A percentile compares a stretch with the other conserved stretches of the same genome.
phyloP scores from a whole-genome alignment of 2,888 invertebrate species.

The Thymelicus sylvestris region DNA sequence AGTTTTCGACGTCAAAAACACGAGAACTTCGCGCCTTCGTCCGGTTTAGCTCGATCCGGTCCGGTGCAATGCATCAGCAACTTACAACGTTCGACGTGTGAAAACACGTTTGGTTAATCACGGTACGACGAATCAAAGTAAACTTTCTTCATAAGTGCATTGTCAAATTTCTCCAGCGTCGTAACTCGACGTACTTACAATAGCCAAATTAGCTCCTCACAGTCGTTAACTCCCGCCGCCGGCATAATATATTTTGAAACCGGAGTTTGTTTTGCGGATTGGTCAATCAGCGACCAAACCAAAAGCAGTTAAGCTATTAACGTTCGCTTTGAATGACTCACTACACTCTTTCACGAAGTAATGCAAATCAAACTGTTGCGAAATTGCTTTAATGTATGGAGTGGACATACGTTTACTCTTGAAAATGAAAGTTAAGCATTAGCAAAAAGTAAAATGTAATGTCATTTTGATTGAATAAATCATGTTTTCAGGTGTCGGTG shows the following conservation, averaged over 20 bases:
- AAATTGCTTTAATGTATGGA: constrained; percentile 37
- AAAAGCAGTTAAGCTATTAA: constrained; percentile 43
- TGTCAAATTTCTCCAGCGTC: constrained; percentile 72
- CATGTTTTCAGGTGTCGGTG: constrained; percentile 23
- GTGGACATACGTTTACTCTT: constrained; percentile 20
- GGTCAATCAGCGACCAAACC: constrained; percentile 36
- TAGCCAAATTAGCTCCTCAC: constrained; percentile 47
- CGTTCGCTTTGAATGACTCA: constrained; percentile 41
- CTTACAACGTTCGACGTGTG: constrained; percentile 49
- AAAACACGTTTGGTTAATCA: constrained; percentile 72
- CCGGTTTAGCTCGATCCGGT: constrained; percentile 42
- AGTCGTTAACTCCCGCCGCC: constrained; percentile 21
- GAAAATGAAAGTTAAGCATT: constrained; percentile 29
- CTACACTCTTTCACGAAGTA: constrained; percentile 41
- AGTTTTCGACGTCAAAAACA: constrained; percentile 28
- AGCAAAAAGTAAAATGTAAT: constrained; percentile 5
- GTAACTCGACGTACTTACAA: constrained; percentile 51
- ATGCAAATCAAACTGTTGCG: constrained; percentile 43
- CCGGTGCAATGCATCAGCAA: constrained; percentile 46
- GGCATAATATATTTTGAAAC: constrained; percentile 29
- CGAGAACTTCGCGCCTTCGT: constrained; percentile 9
- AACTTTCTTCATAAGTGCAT: constrained; percentile 78
- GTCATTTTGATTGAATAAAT: constrained; percentile 38
- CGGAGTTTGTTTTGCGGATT: constrained; percentile 33
- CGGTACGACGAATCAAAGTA: constrained; percentile 64